phyloP scores from a whole-genome alignment of 2,113 vertebrate genomes.

The Gambusia affinis region DNA sequence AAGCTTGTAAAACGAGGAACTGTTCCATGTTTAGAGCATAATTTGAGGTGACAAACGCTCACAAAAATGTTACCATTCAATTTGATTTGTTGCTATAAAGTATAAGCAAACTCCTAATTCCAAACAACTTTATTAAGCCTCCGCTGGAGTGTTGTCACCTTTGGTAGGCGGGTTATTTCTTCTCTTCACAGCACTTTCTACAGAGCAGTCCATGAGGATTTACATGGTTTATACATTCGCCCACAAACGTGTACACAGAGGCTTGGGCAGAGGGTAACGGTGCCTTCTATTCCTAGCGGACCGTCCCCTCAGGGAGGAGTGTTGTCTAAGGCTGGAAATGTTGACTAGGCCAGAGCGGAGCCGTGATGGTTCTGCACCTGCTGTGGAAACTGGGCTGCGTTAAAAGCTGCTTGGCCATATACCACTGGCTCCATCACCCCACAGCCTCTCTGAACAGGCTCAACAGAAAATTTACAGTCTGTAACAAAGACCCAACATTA shows the following conservation, averaged over 20 bases:
- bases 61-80: not conserved
- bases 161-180: not conserved
- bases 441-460: constrained; percentile 23
- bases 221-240: constrained; percentile 9
- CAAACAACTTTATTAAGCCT: not conserved
- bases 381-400: constrained; percentile 66
- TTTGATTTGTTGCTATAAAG: not conserved
- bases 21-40: not conserved
- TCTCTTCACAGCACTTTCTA: constrained; percentile 4
- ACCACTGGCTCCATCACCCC: constrained; percentile 41
- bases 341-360: constrained; percentile 46
- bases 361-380: constrained; percentile 62
- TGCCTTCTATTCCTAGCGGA: constrained; percentile 56
- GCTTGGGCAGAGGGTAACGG: constrained; percentile 17
- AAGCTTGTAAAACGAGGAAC: not conserved
- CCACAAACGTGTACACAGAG: constrained; percentile 23
- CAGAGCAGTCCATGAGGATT: constrained; percentile 10
- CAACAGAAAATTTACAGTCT: constrained; percentile 42
- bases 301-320: constrained; percentile 26
- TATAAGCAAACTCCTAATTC: not conserved
- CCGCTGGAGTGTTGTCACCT: not conserved
- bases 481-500: constrained; percentile 27
- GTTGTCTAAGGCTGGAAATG: constrained; percentile 52
- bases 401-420: constrained; percentile 27
- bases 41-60: not conserved